Percentiles rank a stretch among this genome's conserved stretches.
Evolutionary conservation across 2,113 vertebrate species (phyloP).

Genomic region (Corythaeola cristata): DNA sequence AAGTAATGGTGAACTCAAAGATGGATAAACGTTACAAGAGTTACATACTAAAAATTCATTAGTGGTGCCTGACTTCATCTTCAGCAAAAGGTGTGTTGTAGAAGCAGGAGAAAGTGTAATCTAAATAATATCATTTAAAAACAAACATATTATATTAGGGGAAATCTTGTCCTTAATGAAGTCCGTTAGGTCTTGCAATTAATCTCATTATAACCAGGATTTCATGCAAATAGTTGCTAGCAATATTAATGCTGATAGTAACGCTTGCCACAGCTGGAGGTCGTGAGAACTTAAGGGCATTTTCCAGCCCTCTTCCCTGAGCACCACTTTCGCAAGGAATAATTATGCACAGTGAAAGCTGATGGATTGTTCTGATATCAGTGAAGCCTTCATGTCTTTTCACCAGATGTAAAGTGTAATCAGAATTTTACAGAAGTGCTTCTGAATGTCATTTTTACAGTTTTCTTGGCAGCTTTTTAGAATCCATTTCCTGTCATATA

Average conservation of each 20-base stretch:
- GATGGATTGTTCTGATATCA: conserved; percentile 50
- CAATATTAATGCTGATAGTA: background rate
- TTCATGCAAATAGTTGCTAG: background rate
- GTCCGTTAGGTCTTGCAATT: background rate
- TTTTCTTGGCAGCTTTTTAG: conserved; percentile 64
- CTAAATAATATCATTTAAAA: background rate
- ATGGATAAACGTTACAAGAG: background rate
- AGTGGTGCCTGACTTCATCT: background rate
- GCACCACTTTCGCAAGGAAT: background rate
- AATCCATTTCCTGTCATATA: conserved; percentile 58
- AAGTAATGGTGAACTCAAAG: background rate
- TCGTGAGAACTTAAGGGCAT: conserved; percentile 4
- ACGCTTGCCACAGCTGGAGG: background rate
- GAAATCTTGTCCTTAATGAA: background rate
- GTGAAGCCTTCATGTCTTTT: conserved; percentile 45
- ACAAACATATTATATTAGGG: background rate
- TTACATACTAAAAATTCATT: background rate
- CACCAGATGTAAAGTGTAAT: conserved; percentile 61
- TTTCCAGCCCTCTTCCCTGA: conserved; percentile 26
- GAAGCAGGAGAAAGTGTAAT: background rate
- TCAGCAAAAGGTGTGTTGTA: background rate
- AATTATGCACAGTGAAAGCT: conserved; percentile 44
- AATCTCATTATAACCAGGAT: background rate
- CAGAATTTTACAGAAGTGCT: conserved; percentile 62
- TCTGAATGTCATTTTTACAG: conserved; percentile 54